These are phyloP conservation scores for Falco naumanni DNA, from an alignment of 2,797 vertebrate species.

Conservation along the genomic window DNA sequence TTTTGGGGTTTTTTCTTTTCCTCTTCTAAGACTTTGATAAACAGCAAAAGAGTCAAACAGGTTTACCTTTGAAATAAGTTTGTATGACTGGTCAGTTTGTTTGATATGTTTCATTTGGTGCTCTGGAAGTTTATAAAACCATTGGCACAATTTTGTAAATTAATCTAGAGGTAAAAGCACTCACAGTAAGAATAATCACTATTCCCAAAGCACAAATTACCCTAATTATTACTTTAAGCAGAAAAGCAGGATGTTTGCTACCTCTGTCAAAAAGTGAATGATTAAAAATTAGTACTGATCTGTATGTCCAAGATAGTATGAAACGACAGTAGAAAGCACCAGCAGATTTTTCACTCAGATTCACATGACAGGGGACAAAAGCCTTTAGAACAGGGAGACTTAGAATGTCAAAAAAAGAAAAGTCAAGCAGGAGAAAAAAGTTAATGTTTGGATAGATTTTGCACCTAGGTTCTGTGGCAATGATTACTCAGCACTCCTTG, in stretches of 20 bases:
- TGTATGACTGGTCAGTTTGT: not conserved
- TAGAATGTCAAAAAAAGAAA: not conserved
- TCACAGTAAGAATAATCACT: not conserved
- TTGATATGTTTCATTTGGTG: not conserved
- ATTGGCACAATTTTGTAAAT: not conserved
- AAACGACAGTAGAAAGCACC: not conserved
- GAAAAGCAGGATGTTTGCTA: not conserved
- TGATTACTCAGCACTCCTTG: not conserved
- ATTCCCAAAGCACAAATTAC: not conserved
- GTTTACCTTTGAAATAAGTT: not conserved
- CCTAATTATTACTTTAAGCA: not conserved
- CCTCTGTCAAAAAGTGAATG: not conserved
- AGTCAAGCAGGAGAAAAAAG: not conserved
- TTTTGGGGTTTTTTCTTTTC: not conserved
- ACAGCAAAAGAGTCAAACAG: not conserved
- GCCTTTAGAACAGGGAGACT: not conserved
- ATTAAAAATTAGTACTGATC: not conserved
- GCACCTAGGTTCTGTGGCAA: not conserved
- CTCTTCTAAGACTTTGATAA: not conserved
- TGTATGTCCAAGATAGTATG: not conserved
- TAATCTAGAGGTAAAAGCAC: not conserved
- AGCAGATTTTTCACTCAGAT: not conserved
- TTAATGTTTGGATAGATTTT: not conserved
- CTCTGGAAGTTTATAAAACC: not conserved
- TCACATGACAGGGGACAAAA: not conserved